These are phyloP conservation scores for Saccopteryx bilineata DNA, from an alignment of 2,113 vertebrate species.

Conservation along the genomic window DNA sequence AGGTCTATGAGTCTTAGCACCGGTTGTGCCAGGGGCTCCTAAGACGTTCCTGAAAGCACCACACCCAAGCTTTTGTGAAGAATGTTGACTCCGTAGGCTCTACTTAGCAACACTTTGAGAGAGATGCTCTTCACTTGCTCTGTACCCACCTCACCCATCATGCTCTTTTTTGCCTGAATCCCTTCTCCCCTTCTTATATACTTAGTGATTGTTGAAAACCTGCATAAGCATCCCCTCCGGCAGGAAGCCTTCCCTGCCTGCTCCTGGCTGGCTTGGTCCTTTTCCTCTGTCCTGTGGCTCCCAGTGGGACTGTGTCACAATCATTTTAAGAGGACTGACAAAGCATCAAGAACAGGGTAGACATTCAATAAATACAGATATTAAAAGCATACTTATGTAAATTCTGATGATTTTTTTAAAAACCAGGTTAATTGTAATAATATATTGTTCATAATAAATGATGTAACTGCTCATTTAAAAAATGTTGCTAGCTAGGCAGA, in stretches of 20 bases:
- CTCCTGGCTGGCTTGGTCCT: not conserved
- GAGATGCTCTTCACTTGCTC: not conserved
- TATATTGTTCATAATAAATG: not conserved
- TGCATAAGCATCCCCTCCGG: not conserved
- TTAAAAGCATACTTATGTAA: not conserved
- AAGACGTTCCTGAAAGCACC: not conserved
- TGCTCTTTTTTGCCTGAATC: not conserved
- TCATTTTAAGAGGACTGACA: not conserved
- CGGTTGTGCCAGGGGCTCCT: not conserved
- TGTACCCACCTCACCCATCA: not conserved
- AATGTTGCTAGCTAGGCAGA: not conserved
- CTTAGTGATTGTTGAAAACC: not conserved
- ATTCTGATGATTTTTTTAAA: not conserved
- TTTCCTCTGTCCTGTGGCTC: not conserved
- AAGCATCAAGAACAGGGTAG: not conserved
- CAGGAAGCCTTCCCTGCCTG: not conserved
- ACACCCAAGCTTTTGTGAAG: accelerated
- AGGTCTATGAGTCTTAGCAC: not conserved
- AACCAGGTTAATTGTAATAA: not conserved
- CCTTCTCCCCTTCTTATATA: not conserved
- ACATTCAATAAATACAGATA: not conserved
- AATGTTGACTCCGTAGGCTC: accelerated
- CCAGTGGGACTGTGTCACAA: not conserved
- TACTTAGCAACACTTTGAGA: accelerated
- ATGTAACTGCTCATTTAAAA: not conserved